Evolutionary conservation across 2,113 vertebrate genomes (phyloP).

Genomic region (Tiliqua scincoides): DNA sequence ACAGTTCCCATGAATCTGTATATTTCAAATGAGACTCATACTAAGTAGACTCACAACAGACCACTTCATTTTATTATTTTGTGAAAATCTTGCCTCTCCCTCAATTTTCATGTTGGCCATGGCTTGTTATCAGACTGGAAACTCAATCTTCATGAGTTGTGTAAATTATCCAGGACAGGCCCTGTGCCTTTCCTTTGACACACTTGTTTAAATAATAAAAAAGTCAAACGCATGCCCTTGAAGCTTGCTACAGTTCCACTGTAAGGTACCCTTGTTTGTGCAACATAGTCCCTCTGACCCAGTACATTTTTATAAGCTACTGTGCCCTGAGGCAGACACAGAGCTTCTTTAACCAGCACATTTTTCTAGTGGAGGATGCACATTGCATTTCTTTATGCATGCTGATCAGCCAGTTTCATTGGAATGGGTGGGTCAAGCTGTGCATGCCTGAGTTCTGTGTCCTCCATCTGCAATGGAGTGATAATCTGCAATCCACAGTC

Average conservation of each 20-base stretch:
- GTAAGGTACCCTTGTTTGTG: background rate
- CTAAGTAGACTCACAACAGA: background rate
- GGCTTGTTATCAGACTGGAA: slow-evolving; percentile 7
- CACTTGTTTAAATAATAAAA: slow-evolving; percentile 2
- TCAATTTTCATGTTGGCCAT: background rate
- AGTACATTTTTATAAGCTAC: background rate
- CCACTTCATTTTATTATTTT: background rate
- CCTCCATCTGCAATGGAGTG: background rate
- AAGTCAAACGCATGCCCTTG: background rate
- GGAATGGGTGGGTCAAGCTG: background rate
- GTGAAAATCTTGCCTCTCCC: background rate
- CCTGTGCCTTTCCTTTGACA: slow-evolving; percentile 11
- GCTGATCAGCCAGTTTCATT: background rate
- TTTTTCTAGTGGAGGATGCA: background rate
- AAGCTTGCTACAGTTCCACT: background rate
- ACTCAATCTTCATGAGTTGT: background rate
- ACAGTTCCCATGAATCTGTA: background rate
- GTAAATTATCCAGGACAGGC: background rate
- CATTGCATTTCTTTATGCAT: background rate
- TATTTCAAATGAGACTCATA: background rate
- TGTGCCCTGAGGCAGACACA: background rate
- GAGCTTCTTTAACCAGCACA: background rate
- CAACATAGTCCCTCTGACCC: background rate
- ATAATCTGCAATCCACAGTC: background rate
- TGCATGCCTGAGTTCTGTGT: background rate